These are phyloP conservation scores for Drosophila simulans DNA, from an alignment of 1,140 invertebrate species.

Conservation along the genomic window DNA sequence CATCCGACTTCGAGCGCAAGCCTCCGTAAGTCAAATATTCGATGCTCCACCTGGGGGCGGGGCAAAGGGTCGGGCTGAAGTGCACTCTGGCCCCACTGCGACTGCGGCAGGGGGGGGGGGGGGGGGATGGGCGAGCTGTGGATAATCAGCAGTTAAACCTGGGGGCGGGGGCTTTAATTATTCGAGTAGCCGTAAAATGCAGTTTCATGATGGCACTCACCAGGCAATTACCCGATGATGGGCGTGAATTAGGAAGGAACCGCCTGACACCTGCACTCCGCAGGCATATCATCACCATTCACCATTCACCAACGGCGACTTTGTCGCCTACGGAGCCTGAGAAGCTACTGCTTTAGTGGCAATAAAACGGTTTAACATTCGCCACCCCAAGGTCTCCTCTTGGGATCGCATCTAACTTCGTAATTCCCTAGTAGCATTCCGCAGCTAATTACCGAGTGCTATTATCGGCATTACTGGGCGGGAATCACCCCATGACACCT, in stretches of 20 bases:
- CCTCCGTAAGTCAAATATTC: conserved; percentile 55
- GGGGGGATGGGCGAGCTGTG: conserved; percentile 8
- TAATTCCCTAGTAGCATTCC: conserved; percentile 17
- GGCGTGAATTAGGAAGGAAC: neutral
- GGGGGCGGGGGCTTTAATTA: conserved; percentile 19
- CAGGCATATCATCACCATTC: neutral
- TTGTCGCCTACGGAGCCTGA: neutral
- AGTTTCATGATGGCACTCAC: conserved; percentile 25
- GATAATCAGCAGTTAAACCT: conserved; percentile 31
- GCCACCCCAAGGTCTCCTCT: neutral
- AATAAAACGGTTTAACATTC: neutral
- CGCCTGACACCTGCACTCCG: conserved; percentile 7
- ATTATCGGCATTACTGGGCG: neutral
- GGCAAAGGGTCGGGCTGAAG: neutral
- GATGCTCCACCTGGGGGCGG: conserved; percentile 20
- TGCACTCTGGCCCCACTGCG: conserved; percentile 28
- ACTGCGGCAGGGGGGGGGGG: conserved; percentile 2
- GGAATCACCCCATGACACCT: neutral
- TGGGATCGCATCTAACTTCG: neutral
- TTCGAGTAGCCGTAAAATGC: conserved; percentile 12
- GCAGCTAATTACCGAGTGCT: conserved; percentile 15
- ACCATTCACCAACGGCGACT: neutral
- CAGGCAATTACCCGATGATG: conserved; percentile 22
- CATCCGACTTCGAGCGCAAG: conserved; percentile 13
- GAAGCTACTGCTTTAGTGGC: neutral